These are phyloP conservation scores for Caenorhabditis parvicauda DNA, from an alignment of 2,888 invertebrate genomes.

Conservation along the genomic window DNA sequence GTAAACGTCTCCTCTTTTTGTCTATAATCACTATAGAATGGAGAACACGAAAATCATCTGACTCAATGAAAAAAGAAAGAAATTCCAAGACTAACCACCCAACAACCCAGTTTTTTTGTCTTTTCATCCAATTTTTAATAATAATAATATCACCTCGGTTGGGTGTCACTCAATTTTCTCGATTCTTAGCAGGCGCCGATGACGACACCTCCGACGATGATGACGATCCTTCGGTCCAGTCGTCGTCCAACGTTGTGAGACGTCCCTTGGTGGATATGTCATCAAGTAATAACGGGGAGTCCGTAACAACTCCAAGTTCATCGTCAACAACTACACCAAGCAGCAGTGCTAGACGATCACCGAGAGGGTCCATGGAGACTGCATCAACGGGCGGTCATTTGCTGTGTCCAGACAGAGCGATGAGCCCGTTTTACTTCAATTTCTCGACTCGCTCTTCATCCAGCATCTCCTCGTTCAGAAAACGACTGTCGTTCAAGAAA, in stretches of 20 bases:
- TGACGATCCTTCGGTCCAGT: constrained; percentile 44
- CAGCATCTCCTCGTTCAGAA: constrained; percentile 20
- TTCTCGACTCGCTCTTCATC: no score
- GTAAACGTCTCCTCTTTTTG: no score
- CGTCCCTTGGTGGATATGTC: constrained; percentile 14
- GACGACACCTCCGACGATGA: constrained; percentile 38
- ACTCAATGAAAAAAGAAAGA: no score
- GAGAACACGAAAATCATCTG: no score
- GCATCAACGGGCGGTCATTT: constrained; percentile 11
- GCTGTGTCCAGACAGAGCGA: constrained; percentile 11
- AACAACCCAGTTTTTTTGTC: no score
- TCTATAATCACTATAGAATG: no score
- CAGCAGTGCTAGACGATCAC: no score
- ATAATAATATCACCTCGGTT: no score
- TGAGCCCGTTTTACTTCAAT: not conserved
- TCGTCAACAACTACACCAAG: constrained; percentile 4
- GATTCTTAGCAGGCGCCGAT: constrained; percentile 26
- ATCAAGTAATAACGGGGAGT: constrained; percentile 2
- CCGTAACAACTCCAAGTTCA: constrained; percentile 12
- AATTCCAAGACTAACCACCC: no score
- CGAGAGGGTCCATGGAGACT: constrained; percentile 21
- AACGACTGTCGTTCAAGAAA: constrained; percentile 29
- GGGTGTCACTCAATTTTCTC: no score
- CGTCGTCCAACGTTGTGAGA: constrained; percentile 36
- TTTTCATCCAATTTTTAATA: no score